Conservation (phyloP, 23 tunicate genomes). For the Ascidia mentula region DNA sequence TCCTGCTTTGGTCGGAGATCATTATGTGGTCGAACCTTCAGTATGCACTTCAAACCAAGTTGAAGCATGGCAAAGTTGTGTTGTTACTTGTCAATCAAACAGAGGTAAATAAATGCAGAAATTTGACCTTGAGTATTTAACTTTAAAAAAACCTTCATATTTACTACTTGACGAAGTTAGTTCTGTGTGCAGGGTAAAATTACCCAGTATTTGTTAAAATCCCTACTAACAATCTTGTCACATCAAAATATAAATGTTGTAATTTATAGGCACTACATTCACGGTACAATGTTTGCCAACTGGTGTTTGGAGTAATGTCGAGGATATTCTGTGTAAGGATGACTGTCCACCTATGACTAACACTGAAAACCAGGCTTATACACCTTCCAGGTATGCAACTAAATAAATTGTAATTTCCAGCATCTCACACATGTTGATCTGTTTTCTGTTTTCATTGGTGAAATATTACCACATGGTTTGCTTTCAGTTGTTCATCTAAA, state of each 20-base stretch:
- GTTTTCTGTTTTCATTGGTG: no score
- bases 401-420: not conserved
- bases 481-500: not conserved
- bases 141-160: no score
- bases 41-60: constrained; percentile 33
- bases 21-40: constrained; percentile 19
- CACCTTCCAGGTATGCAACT: constrained; percentile 6
- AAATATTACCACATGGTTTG: not conserved
- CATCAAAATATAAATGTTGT: no score
- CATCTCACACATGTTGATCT: no score
- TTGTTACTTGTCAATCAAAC: constrained; percentile 18
- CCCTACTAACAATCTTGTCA: no score
- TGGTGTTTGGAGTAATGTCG: constrained; percentile 53
- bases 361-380: not conserved
- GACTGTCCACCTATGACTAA: constrained; percentile 37
- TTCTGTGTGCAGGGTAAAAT: no score
- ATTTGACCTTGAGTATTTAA: no score
- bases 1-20: constrained; percentile 30
- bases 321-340: constrained; percentile 17
- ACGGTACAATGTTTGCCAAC: constrained; percentile 52
- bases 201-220: no score
- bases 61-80: constrained; percentile 51
- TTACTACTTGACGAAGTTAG: no score
- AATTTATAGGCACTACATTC: no score
- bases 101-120: not conserved